Evolutionary conservation across 2,888 invertebrate species (phyloP), one percentile per base, ranked within the genome.

Genomic region (Phyto melanocephala): DNA sequence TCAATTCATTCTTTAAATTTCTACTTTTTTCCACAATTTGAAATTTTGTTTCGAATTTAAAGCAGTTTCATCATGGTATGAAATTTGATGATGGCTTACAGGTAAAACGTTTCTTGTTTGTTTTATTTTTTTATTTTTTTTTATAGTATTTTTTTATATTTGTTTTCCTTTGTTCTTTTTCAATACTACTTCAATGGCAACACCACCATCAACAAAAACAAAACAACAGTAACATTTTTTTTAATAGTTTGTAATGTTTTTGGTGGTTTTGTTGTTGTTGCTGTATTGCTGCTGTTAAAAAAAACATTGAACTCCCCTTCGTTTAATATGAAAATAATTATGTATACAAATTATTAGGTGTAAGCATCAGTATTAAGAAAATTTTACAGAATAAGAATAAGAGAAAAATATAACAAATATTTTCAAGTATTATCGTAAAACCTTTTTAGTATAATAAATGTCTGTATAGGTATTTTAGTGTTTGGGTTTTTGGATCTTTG

Each of bases 231-330:
- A 67, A 74, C 72, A 58, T 54, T 42, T 35, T 79, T 72, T 67
- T 67, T 67, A 60, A 74, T 80, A 80, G 79, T 67, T 74, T 80
- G 52, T 45, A 68, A 77, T 65, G 33, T 50, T 68, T 76, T 40
- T 68, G 42, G 50, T 28, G 13, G 70, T 81, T 68, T 56, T 77
- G 60, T 65, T 47, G 2, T 60, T 60, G 6, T 35, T 50, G 28
- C 68, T 77, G 71, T 67, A 47, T 42, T 24, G 33, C 58, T 67
- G 74, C 63, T 60, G 56, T 68, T 71, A 56, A 75, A 68, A 28
- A 67, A 76, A 79, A 54, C 82, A 71, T 82, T 82, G 82, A 82
- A 82, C 82, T 79, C 75, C 79, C 72, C 82, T 67, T 76, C 75
- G 56, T 82, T 71, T 79, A 75, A 74, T 70, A 70, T 42, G 15